Evolutionary conservation across 2,888 invertebrate species (phyloP).

Genomic region (Syrista parreyssii): DNA sequence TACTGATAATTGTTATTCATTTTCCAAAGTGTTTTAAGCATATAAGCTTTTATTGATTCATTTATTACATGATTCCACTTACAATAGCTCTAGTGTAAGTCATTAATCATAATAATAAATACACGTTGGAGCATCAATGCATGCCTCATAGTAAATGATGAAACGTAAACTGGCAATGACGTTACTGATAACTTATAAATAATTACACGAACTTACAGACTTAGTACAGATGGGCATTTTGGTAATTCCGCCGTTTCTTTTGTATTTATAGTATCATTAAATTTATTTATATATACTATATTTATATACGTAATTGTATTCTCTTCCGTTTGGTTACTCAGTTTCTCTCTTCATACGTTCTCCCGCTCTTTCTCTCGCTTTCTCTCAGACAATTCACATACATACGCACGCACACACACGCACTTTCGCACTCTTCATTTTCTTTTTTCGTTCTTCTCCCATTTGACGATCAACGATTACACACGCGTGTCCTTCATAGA

Average conservation of each 20-base stretch:
- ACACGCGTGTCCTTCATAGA: neutral
- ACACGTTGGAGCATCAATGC: slow-evolving; percentile 62
- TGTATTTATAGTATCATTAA: slow-evolving; percentile 47
- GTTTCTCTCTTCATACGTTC: slow-evolving; percentile 6
- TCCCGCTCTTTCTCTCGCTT: slow-evolving; percentile 26
- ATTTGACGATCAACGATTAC: slow-evolving; percentile 28
- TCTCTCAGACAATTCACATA: neutral
- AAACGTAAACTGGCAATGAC: slow-evolving; percentile 36
- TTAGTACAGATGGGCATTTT: slow-evolving; percentile 34
- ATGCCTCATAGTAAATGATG: slow-evolving; percentile 45
- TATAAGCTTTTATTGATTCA: slow-evolving; percentile 65
- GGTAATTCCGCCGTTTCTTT: slow-evolving; percentile 33
- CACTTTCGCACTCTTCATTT: slow-evolving; percentile 4
- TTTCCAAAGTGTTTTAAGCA: slow-evolving; percentile 39
- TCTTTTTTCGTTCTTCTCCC: slow-evolving; percentile 21
- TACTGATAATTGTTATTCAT: neutral
- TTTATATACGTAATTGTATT: slow-evolving; percentile 54
- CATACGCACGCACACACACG: neutral
- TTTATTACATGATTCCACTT: slow-evolving; percentile 66
- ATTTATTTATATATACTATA: slow-evolving; percentile 40
- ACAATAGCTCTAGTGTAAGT: slow-evolving; percentile 61
- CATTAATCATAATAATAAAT: slow-evolving; percentile 33
- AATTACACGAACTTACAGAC: slow-evolving; percentile 60
- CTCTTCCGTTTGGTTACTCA: slow-evolving; percentile 11
- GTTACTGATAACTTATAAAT: slow-evolving; percentile 53